Base-by-base conservation (phyloP, 2,888 invertebrate genomes). In the Cabera pusaria region DNA sequence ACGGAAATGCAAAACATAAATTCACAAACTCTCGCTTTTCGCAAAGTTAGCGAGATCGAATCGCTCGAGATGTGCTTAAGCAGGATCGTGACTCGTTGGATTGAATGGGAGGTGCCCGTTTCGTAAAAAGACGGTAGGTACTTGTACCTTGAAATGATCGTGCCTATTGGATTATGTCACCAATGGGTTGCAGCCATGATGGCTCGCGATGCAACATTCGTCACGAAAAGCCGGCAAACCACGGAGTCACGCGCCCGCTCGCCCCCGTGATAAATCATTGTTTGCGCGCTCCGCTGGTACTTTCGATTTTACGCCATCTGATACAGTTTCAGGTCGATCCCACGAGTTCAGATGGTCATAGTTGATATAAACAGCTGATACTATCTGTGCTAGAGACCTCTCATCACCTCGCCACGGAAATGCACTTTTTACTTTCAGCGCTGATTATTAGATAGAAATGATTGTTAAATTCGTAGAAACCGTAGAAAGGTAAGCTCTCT, bases 281-380 rank as follows among this genome's bases (percentile, higher is more conserved):
- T 65, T 71, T 66, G 53, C 65, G 61, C 57, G 55, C 60, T 51
- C 21, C 18, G 21, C n/a, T n/a, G n/a, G n/a, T n/a, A n/a, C n/a
- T n/a, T n/a, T n/a, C n/a, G n/a, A n/a, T n/a, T 65, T 71, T 66
- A 54, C 65, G 61, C 57, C 56, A 61, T 51, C 21, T 19, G 21
- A 26, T 22, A 28, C 44, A 34, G 46, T 44, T 50, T 48, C 32
- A 47, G 46, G 52, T 54, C 39, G 31, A 23, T 39, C 39, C 22
- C 19, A 33, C 32, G 18, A 6, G 14, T 38, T 43, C 42, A 7
- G 20, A 31, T 5, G 17, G 19, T 2, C 5, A 19, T 39, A 35
- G 24, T 39, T 22, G 24, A 32, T 35, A 28, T 23, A 44, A 40
- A 36, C 37, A 26, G 38, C 14, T 32, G 29, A 25, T 25, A 25